Evolutionary conservation across 2,888 invertebrate species (phyloP).

Genomic region (Lepas anatifera): DNA sequence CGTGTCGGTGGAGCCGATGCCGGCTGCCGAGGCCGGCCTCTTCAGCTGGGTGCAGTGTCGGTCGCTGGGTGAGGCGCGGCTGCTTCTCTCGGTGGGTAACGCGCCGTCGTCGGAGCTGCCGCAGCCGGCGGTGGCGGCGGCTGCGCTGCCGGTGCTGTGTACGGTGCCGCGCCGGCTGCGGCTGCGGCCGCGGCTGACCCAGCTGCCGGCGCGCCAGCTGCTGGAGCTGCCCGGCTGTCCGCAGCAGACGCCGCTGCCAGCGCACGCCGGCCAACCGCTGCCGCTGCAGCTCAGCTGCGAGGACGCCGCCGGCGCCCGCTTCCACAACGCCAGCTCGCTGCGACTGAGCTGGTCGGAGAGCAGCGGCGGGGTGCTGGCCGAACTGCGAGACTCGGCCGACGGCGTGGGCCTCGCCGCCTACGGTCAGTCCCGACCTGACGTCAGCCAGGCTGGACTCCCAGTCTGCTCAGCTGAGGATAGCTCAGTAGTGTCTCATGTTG

Average conservation of each 20-base stretch:
- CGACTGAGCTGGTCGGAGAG: neutral
- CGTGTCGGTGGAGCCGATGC: neutral
- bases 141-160: neutral
- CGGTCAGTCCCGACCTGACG: neutral
- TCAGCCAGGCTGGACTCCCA: too few species aligned
- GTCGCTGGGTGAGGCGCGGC: neutral
- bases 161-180: neutral
- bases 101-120: neutral
- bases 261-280: conserved; percentile 4
- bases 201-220: neutral
- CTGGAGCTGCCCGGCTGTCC: neutral
- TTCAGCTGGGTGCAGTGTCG: neutral
- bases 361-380: neutral
- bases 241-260: neutral
- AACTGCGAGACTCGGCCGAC: neutral
- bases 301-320: neutral
- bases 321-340: conserved; percentile 4
- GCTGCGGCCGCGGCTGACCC: neutral
- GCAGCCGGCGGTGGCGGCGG: neutral
- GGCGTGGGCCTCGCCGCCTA: neutral
- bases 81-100: neutral
- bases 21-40: neutral
- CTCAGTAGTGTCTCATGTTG: too few species aligned
- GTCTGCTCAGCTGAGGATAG: too few species aligned
- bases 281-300: neutral